A percentile compares a stretch with the other conserved stretches of the same genome.
These are phyloP conservation scores for Heterochromis multidens DNA, from an alignment of 2,113 vertebrate genomes.

Conservation along the genomic window DNA sequence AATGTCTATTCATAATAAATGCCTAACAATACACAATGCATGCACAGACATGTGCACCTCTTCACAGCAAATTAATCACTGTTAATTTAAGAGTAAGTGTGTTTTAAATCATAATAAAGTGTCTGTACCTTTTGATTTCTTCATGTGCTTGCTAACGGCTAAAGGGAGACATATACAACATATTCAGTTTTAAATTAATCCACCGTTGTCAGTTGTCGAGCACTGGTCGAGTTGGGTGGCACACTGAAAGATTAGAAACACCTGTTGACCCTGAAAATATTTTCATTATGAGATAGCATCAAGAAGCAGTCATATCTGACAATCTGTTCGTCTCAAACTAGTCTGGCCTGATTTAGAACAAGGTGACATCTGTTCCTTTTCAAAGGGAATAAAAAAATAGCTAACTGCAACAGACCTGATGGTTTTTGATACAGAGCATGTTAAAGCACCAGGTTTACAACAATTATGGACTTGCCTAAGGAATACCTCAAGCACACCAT, in stretches of 20 bases:
- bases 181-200: background rate
- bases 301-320: background rate
- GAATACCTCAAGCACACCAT: background rate
- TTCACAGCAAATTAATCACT: background rate
- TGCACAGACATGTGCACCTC: background rate
- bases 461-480: background rate
- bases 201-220: background rate
- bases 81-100: background rate
- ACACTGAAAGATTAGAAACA: constrained; percentile 10
- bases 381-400: background rate
- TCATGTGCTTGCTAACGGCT: background rate
- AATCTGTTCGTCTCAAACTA: background rate
- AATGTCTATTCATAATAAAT: background rate
- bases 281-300: constrained; percentile 37
- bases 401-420: background rate
- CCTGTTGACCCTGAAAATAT: constrained; percentile 40
- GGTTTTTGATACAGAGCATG: background rate
- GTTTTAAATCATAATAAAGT: background rate
- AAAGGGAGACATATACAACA: background rate
- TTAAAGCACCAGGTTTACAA: background rate
- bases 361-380: constrained; percentile 26
- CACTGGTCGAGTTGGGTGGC: background rate
- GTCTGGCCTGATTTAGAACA: constrained; percentile 6
- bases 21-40: background rate
- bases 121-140: background rate